Evolutionary conservation across 2,113 vertebrate species (phyloP).

Genomic region (Balaeniceps rex): DNA sequence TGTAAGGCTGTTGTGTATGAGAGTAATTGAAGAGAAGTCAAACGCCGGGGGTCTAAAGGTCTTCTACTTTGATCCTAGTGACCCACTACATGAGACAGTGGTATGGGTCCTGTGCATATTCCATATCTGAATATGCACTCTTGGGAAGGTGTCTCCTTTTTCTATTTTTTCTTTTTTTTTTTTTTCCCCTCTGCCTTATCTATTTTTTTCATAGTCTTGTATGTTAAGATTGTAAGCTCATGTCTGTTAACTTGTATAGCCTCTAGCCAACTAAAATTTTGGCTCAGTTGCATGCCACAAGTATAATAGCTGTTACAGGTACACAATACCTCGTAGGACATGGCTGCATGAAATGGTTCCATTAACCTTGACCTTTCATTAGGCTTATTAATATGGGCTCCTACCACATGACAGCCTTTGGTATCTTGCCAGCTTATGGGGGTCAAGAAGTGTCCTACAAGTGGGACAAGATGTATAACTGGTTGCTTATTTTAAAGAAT

Average conservation of each 20-base stretch:
- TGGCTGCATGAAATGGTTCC: neutral
- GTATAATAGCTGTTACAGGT: neutral
- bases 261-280: neutral
- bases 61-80: neutral
- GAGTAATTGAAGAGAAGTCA: neutral
- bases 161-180: neutral
- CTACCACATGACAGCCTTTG: neutral
- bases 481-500: neutral
- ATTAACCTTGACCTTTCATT: neutral
- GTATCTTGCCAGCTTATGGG: neutral
- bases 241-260: neutral
- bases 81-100: neutral
- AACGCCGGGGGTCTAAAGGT: neutral
- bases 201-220: neutral
- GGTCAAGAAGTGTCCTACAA: neutral
- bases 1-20: neutral
- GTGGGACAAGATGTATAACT: neutral
- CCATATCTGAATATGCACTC: fast-evolving
- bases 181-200: neutral
- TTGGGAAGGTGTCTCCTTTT: neutral
- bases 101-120: neutral
- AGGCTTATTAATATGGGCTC: neutral
- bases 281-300: neutral
- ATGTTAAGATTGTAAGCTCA: neutral
- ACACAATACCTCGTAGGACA: neutral